phyloP scores from a whole-genome alignment of 1,140 invertebrate genomes.

The Heliothis subflexa region DNA sequence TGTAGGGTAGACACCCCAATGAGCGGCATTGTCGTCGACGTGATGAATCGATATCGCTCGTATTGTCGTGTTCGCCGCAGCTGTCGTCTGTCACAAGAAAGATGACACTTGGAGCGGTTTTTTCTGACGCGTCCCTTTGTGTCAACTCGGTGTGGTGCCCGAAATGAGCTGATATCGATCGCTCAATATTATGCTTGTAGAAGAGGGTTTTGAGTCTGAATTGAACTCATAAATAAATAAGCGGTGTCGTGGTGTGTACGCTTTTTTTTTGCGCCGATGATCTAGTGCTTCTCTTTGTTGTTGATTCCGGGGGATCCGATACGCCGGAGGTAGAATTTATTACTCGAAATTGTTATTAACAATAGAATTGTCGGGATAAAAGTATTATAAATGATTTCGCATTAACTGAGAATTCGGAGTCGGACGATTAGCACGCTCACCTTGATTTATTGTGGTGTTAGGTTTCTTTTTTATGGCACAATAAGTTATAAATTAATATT shows the following conservation, averaged over 20 bases:
- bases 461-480: slow-evolving; percentile 38
- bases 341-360: slow-evolving; percentile 49
- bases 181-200: slow-evolving; percentile 74
- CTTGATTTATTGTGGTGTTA: slow-evolving; percentile 50
- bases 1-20: slow-evolving; percentile 71
- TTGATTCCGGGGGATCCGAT: slow-evolving; percentile 69
- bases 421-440: slow-evolving; percentile 49
- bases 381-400: slow-evolving; percentile 50
- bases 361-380: slow-evolving; percentile 52
- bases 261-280: slow-evolving; percentile 73
- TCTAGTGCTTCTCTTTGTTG: slow-evolving; percentile 75
- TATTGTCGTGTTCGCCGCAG: slow-evolving; percentile 78
- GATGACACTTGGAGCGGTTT: slow-evolving; percentile 78
- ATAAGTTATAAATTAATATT: slow-evolving; percentile 38
- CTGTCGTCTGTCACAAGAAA: slow-evolving; percentile 80
- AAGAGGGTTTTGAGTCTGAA: slow-evolving; percentile 77
- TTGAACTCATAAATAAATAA: slow-evolving; percentile 85
- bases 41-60: slow-evolving; percentile 78
- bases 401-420: slow-evolving; percentile 41
- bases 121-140: slow-evolving; percentile 79
- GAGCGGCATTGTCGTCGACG: slow-evolving; percentile 67
- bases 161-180: slow-evolving; percentile 83
- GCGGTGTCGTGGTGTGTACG: slow-evolving; percentile 79
- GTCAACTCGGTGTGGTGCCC: slow-evolving; percentile 69
- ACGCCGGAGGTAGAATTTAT: slow-evolving; percentile 62